Percentiles rank a stretch among this genome's conserved stretches.
These are phyloP conservation scores for Peromyscus eremicus DNA, from an alignment of 2,797 vertebrate species.

Conservation along the genomic window DNA sequence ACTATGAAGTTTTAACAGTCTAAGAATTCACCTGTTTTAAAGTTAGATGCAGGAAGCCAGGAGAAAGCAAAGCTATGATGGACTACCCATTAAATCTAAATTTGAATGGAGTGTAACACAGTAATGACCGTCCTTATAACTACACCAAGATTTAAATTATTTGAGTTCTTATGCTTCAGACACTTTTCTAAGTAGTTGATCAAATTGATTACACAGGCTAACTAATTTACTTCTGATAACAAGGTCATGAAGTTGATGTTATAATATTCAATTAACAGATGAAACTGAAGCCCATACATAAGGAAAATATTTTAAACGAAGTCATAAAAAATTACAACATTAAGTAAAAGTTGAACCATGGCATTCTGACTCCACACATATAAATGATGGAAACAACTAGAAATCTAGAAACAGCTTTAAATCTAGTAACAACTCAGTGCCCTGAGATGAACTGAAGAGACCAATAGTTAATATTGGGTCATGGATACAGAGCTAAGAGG, in stretches of 20 bases:
- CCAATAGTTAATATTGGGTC: neutral
- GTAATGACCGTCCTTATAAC: neutral
- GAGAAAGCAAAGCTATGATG: neutral
- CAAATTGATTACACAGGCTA: neutral
- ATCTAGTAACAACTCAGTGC: neutral
- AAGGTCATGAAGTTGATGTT: neutral
- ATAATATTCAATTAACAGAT: conserved; percentile 30
- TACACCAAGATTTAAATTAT: neutral
- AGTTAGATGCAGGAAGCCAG: neutral
- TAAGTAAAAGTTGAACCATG: neutral
- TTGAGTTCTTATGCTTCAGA: neutral
- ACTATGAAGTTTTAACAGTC: neutral
- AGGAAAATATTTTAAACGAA: neutral
- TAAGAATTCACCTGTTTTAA: conserved; percentile 21
- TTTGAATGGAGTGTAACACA: neutral
- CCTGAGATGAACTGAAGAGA: neutral
- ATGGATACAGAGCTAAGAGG: neutral
- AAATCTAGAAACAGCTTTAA: neutral
- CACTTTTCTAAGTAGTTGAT: neutral
- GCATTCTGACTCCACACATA: neutral
- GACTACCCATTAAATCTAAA: neutral
- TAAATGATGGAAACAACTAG: neutral
- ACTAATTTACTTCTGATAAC: neutral
- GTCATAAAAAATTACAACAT: neutral
- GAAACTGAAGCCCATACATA: neutral